Base-by-base conservation (phyloP, 2,888 invertebrate species). In the Plagodis pulveraria region DNA sequence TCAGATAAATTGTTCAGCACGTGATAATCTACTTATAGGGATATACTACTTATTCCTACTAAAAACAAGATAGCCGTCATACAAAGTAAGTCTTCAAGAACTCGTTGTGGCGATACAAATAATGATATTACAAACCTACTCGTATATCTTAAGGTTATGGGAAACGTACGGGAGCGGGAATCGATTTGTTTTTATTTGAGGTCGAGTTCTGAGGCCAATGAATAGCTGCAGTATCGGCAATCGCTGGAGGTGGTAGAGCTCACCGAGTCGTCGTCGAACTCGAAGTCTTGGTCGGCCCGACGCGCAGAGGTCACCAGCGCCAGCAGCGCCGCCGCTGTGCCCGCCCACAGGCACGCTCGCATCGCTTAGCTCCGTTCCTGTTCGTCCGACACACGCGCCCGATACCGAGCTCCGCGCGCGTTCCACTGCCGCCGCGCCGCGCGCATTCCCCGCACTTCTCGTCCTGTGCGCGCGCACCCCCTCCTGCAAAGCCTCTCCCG, bases 201-300 rank as follows among this genome's bases (percentile, higher is more conserved):
- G 40, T 40, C 40, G 10, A 40, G 5, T 40, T 40, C 40, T 40
- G 10, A 10, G 40, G 10, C 10, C 8, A 40, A 6, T 10, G 5
- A 40, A 10, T 36, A 36, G 8, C 36, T 8, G 36, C 36, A 36
- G 36, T 8, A 1, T 36, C 6, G 36, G 36, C 8, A 6, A 40
- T 10, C 33, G 43, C 11, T 38, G 22, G 43, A n/a, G 33, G 40
- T 22, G 6, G 10, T 33, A 12, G 42, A 9, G 43, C 78, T 83
- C 77, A 88, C 89, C 84, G 81, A 78, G 53, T 83, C 84, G 70
- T 91, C 91, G 74, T 86, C 89, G 81, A 91, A 91, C 80, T 91
- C 91, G 82, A 91, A 91, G 84, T 91, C 91, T 68, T 83, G 83
- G 72, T 88, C 89, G 80, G 9, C 79, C 73, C 59, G 78, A 58